Evolutionary conservation across 2,113 vertebrate species (phyloP).

Genomic region (Lagopus leucura): DNA sequence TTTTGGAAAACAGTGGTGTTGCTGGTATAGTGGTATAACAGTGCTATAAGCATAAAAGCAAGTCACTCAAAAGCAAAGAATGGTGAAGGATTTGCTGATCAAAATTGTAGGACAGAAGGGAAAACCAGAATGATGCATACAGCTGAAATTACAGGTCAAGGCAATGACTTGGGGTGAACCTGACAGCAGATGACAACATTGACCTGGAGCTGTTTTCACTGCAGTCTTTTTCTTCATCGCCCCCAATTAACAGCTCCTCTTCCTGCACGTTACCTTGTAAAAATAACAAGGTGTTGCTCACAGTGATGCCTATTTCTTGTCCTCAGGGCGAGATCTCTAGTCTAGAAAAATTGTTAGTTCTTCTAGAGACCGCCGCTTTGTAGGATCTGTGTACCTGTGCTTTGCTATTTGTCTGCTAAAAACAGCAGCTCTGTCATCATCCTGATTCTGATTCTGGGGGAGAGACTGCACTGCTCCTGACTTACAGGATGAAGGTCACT

Average conservation of each 20-base stretch:
- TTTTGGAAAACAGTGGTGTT: neutral
- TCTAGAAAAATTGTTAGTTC: neutral
- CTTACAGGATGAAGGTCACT: neutral
- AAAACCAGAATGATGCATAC: neutral
- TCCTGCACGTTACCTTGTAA: neutral
- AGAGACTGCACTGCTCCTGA: neutral
- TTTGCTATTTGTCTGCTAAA: neutral
- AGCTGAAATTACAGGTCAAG: neutral
- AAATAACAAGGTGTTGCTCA: neutral
- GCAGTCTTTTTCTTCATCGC: neutral
- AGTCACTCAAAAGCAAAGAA: neutral
- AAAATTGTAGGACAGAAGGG: neutral
- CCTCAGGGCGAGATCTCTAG: neutral
- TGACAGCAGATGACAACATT: neutral
- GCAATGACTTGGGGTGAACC: neutral
- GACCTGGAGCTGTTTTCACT: neutral
- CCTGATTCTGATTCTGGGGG: rapidly evolving
- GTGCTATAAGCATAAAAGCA: neutral
- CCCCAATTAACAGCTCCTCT: neutral
- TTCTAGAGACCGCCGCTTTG: neutral
- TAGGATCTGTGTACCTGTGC: neutral
- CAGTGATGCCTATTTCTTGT: neutral
- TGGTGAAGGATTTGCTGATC: neutral
- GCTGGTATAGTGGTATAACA: neutral
- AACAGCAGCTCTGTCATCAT: rapidly evolving